Evolutionary conservation across 2,797 vertebrate species (phyloP), one percentile per base, ranked within the genome.

Genomic region (Brachyrhaphis roseni): DNA sequence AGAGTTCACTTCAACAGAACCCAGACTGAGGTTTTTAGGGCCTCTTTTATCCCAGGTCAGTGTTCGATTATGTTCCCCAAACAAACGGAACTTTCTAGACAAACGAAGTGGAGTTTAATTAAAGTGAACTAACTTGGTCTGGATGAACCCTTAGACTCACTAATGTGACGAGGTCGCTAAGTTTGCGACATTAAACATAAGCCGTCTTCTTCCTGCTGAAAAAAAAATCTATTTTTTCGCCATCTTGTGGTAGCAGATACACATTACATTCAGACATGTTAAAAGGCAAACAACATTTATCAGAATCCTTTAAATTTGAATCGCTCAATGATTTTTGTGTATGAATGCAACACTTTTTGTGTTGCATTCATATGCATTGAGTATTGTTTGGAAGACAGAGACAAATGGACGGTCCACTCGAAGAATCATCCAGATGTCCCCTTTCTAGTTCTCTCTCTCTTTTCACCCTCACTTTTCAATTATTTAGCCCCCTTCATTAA

Each of bases 401-500:
- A 31, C 2, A 34, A 62, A 34, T 7, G 28, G 57, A 31, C 57
- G 15, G 16, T 62, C 15, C 59, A 16, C 31, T 64, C 3, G 6
- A 64, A 64, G n/a, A 15, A 3, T 62, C 59, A 36, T 64, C 59
- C 31, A 64, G 59, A 64, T 62, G 59, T 20, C 59, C 59, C 59
- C 31, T 36, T 36, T 36, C 12, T 59, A 59, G 12, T 59, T 59
- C n/a, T 31, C 12, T 31, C n/a, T 28, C 12, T 59, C 31, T 36
- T 64, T 36, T 64, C 59, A 36, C n/a, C 15, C 59, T 18, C 3
- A 31, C 1, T 64, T 34, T 36, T 62, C 28, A 36, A 62, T 64
- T 36, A 64, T 64, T 64, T 84, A 93, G 85, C 79, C 75, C 64
- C 77, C 86, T 64, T 93, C 88, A 91, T 93, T 94, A 93, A 91